phyloP scores from a whole-genome alignment of 2,888 invertebrate species.

The Carpatolechia fugitivella region DNA sequence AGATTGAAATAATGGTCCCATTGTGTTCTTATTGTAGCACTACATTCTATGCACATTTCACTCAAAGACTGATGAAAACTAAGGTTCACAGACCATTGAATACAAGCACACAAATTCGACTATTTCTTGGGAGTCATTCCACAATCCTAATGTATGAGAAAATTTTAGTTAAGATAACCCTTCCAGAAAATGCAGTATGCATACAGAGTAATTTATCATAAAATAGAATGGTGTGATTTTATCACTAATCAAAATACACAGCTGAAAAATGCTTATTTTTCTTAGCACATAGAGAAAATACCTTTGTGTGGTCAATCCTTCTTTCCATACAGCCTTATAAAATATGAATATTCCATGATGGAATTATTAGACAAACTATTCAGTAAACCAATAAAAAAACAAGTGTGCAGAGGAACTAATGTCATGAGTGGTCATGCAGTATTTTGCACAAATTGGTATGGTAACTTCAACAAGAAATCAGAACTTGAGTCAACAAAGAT shows the following conservation, averaged over 20 bases:
- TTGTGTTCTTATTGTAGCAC: conserved; percentile 1
- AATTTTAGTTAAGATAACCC: background rate
- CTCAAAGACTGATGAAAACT: background rate
- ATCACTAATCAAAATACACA: background rate
- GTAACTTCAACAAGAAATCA: conserved; percentile 1
- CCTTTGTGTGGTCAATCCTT: conserved; percentile 17
- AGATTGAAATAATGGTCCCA: conserved; percentile 6
- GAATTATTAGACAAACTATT: background rate
- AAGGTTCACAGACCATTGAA: too few relatives aligned
- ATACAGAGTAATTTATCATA: background rate
- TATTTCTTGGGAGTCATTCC: background rate
- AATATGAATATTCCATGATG: background rate
- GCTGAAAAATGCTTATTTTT: conserved; percentile 7
- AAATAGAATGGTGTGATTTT: background rate
- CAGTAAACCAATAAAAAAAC: conserved; percentile 8
- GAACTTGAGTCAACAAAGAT: conserved; percentile 2
- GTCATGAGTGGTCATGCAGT: conserved; percentile 7
- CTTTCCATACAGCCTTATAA: conserved; percentile 3
- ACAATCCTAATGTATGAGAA: background rate
- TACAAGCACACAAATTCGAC: background rate
- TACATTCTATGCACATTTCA: background rate
- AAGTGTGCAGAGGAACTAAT: conserved; percentile 11
- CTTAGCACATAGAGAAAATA: conserved; percentile 5
- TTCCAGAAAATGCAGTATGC: background rate
- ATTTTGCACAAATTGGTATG: background rate